Base-by-base conservation (phyloP, 2,888 invertebrate species). In the Coenonympha arcania region DNA sequence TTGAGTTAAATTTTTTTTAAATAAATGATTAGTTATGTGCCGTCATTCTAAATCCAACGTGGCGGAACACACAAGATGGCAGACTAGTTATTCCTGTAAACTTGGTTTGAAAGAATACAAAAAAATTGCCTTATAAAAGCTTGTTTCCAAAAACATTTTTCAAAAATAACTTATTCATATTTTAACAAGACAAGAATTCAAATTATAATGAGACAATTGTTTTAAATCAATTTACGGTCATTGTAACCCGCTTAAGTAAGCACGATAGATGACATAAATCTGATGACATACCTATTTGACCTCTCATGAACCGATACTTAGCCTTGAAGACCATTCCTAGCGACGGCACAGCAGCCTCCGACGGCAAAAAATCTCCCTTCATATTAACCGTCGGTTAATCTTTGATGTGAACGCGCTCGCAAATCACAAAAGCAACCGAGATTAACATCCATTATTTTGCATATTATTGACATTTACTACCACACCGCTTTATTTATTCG, bases 381-480 rank as follows among this genome's bases (percentile, higher is more conserved):
- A 62, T 63, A 65, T 65, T 64, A 72, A 69, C 67, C 60, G 76
- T 69, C 80, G 81, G 79, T 74, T 76, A 77, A 76, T 74, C 75
- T 82, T 82, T 80, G 83, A 82, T 72, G 75, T 67, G 52, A 50
- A 66, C 64, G 66, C 68, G 71, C 73, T 80, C 81, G 76, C 83
- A 84, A 85, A 83, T 84, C 84, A 83, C 79, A 76, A 66, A 71
- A 71, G 73, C 73, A 66, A 61, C 66, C 71, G 63, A 80, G 79
- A 83, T 84, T 80, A 82, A 76, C 79, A 79, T 79, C 78, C 82
- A 85, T 84, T 85, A 84, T 81, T 85, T 84, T 84, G 79, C 81
- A 85, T 86, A 81, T 82, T 85, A 82, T 83, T 81, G 85, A 85
- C 85, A 75, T 84, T 85, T 85, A 86, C 83, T 84, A 82, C 85